phyloP scores from a whole-genome alignment of 2,888 invertebrate genomes.

The Opisthograptis luteolata region DNA sequence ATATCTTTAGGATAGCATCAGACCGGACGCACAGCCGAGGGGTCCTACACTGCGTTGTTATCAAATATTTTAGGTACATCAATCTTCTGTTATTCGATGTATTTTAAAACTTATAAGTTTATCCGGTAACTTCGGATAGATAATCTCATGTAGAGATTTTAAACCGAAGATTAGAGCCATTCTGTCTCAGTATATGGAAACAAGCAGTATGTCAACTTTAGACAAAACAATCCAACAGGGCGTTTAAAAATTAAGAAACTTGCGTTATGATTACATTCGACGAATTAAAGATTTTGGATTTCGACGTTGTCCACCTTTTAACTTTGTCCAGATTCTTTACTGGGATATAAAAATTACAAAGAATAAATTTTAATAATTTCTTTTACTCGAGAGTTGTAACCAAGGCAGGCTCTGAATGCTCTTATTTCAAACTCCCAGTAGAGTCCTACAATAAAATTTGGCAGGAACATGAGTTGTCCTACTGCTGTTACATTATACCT shows the following conservation, averaged over 20 bases:
- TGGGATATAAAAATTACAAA: too few species aligned
- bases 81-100: slow-evolving; percentile 12
- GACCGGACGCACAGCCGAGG: too few species aligned
- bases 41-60: too few species aligned
- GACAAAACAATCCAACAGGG: neutral
- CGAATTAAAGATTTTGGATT: neutral
- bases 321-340: too few species aligned
- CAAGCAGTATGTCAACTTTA: slow-evolving; percentile 1
- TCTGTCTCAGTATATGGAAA: neutral
- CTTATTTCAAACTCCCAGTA: neutral
- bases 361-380: too few species aligned
- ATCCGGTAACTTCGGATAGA: slow-evolving; percentile 19
- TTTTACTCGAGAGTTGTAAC: neutral
- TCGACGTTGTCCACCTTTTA: too few species aligned
- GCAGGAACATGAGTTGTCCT: neutral
- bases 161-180: slow-evolving; percentile 21
- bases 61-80: too few species aligned
- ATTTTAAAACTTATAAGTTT: slow-evolving; percentile 19
- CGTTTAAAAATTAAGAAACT: neutral
- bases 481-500: neutral
- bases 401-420: neutral
- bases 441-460: too few species aligned
- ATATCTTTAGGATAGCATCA: too few species aligned
- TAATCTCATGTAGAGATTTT: slow-evolving; percentile 21
- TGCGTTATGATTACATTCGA: neutral